Base-by-base conservation (phyloP, 2,888 invertebrate species). In the Elysia crispata region DNA sequence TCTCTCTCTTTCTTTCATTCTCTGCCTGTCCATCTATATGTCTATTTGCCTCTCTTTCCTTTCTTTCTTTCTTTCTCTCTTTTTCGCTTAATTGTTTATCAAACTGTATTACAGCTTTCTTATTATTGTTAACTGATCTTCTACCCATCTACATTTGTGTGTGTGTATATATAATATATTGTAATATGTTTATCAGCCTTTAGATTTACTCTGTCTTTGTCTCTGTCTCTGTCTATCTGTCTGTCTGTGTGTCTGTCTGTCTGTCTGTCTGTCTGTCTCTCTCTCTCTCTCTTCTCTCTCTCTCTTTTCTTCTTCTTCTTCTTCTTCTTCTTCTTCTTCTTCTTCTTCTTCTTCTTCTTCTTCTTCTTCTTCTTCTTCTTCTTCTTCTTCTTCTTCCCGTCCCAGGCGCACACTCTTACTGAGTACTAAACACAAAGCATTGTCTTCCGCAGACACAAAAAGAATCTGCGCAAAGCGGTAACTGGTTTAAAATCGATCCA, bases 231-330 rank as follows among this genome's bases (percentile, higher is more conserved):
- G 49, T 72, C 49, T 41, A 49, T 72, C 72, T 72, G 72, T 72
- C 49, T 72, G 72, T 72, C 72, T 72, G 72, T 72, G 41, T 33
- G 72, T 72, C 49, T 72, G 72, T 41, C 72, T 72, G 72, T 72
- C 72, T 72, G 72, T 72, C 72, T 72, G 72, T 72, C 72, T 72
- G 72, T 41, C 72, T 72, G 72, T 72, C 49, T 72, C 41, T 72
- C 72, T 72, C 41, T 72, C 49, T 72, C 41, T 72, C 72, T 72
- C 41, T 72, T 23, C 41, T 23, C 41, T 49, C 41, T 41, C n/a
- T 41, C 41, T 72, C 72, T 72, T 23, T 72, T 49, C 41, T 23
- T 72, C 72, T 72, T 23, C 23, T 23, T 72, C 41, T n/a, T 72
- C 72, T 72, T 23, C 41, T 49, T 72, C 41, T 72, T 25, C 41